Conservation (phyloP, 2,797 vertebrate genomes). For the Paramormyrops hopkinsi region DNA sequence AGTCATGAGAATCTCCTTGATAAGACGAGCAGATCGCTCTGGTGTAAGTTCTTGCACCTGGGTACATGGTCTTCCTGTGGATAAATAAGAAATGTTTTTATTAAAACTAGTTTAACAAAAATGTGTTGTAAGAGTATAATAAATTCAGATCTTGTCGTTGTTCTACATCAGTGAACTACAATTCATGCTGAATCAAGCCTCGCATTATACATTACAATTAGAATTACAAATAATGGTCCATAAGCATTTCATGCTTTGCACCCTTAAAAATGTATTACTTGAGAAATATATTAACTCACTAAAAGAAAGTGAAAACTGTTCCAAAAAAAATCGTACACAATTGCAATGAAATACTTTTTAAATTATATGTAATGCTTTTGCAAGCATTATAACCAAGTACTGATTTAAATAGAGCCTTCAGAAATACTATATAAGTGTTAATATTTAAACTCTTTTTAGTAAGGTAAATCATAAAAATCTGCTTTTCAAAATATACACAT, state of each 20-base stretch:
- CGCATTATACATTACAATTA: neutral
- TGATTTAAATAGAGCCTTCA: neutral
- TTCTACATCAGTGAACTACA: neutral
- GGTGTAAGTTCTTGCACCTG: constrained; percentile 87
- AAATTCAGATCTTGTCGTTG: neutral
- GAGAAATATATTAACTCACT: neutral
- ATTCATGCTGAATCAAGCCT: neutral
- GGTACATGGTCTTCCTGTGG: constrained; percentile 87
- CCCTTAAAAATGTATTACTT: neutral
- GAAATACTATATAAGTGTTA: neutral
- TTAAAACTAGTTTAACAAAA: neutral
- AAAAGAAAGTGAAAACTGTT: neutral
- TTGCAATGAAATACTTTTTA: neutral
- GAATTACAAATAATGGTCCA: neutral
- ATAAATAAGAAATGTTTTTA: constrained; percentile 23
- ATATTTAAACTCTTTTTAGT: neutral
- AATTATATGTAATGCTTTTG: neutral
- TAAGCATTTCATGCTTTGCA: too few relatives aligned
- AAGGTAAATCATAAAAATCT: neutral
- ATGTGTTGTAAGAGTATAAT: neutral
- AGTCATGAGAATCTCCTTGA: constrained; percentile 83
- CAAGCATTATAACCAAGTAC: neutral
- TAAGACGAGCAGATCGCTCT: constrained; percentile 86
- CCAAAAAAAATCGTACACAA: neutral
- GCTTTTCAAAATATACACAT: neutral